These are phyloP conservation scores for Tinea pellionella DNA, from an alignment of 2,888 invertebrate genomes.

Conservation along the genomic window DNA sequence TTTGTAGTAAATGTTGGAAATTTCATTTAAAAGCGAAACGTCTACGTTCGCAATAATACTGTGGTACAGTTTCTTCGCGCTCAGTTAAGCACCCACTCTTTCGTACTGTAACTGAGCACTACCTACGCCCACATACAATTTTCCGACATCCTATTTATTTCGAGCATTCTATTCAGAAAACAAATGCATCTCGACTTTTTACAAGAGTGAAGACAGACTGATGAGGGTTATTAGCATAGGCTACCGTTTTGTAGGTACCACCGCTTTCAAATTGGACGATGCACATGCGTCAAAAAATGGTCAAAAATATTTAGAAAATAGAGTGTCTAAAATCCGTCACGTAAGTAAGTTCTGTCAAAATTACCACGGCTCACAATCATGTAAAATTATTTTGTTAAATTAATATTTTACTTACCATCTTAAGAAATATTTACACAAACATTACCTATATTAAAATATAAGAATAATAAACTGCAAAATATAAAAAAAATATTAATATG, in stretches of 20 bases:
- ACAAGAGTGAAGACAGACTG: too few species aligned
- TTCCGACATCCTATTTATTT: conserved; percentile 3
- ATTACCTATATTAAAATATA: not conserved
- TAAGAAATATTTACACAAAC: not conserved
- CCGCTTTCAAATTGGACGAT: too few species aligned
- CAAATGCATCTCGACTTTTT: not conserved
- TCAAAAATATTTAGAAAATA: not conserved
- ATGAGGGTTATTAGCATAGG: too few species aligned
- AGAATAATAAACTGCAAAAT: not conserved
- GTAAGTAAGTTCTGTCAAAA: not conserved
- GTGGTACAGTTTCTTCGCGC: conserved; percentile 11
- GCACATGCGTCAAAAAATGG: too few species aligned
- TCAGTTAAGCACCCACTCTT: conserved; percentile 10
- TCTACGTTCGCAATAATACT: conserved; percentile 7
- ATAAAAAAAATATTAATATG: conserved; percentile 27
- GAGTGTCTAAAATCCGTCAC: not conserved
- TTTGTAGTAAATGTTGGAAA: not conserved
- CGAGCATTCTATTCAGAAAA: not conserved
- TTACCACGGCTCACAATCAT: not conserved
- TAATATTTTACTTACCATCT: not conserved
- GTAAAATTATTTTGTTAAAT: not conserved
- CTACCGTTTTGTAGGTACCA: too few species aligned
- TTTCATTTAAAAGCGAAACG: conserved; percentile 5
- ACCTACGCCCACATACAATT: not conserved
- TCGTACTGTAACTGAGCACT: not conserved